A percentile compares a stretch with the other conserved stretches of the same genome.
Conservation (phyloP, 2,113 vertebrate genomes). For the Pandion haliaetus region DNA sequence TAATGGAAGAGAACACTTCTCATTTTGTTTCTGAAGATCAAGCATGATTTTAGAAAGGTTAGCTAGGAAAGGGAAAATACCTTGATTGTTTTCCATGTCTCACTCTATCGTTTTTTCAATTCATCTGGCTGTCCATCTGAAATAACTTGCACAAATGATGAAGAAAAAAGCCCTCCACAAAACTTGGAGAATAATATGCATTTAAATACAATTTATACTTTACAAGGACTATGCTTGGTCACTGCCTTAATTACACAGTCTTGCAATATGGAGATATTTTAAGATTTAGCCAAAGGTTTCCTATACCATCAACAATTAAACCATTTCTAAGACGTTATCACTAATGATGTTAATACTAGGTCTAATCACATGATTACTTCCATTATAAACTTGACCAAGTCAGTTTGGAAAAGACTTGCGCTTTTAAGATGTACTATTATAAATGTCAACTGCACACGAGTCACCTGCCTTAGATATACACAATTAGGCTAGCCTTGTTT, state of each 20-base stretch:
- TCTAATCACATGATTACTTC: neutral
- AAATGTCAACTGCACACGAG: neutral
- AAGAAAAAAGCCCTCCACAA: neutral
- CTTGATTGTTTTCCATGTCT: conserved; percentile 25
- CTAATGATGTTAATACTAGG: neutral
- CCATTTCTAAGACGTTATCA: neutral
- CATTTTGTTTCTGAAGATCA: conserved; percentile 45
- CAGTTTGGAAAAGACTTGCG: neutral
- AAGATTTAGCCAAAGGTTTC: neutral
- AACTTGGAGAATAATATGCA: neutral
- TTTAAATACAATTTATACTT: conserved; percentile 5
- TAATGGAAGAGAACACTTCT: conserved; percentile 16
- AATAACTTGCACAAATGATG: neutral
- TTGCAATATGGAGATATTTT: neutral
- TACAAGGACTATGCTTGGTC: neutral
- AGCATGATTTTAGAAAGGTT: conserved; percentile 21
- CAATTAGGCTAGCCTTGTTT: neutral
- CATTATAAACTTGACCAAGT: neutral
- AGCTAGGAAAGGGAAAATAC: neutral
- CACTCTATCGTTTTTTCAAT: neutral
- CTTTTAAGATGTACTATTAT: neutral
- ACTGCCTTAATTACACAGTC: neutral
- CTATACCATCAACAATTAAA: neutral
- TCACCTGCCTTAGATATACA: neutral
- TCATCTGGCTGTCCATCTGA: neutral